A percentile compares a stretch with the other conserved stretches of the same genome.
Evolutionary conservation across 2,113 vertebrate genomes (phyloP).

Genomic region (Ailurus styani): DNA sequence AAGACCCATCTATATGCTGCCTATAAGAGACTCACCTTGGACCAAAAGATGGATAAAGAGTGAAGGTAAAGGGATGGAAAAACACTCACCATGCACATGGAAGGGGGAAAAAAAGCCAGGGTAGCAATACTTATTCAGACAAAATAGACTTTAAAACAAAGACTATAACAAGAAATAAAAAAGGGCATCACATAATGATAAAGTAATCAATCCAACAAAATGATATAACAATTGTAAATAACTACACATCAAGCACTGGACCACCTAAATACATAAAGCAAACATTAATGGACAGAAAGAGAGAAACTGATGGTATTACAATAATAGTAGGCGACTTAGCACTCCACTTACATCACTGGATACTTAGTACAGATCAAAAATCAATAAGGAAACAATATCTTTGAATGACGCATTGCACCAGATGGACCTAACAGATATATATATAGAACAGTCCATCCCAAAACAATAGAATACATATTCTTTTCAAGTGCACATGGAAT

Average conservation of each 20-base stretch:
- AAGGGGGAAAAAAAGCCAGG: not conserved
- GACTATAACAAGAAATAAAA: not conserved
- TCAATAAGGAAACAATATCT: not conserved
- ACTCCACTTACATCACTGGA: not conserved
- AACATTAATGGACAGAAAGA: not conserved
- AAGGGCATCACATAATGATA: not conserved
- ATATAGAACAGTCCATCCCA: not conserved
- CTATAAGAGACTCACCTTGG: not conserved
- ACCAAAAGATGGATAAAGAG: not conserved
- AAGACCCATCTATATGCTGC: not conserved
- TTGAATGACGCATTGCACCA: not conserved
- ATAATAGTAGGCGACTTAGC: not conserved
- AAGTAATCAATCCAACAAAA: not conserved
- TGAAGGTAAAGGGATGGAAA: not conserved
- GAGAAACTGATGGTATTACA: not conserved
- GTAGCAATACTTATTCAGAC: not conserved
- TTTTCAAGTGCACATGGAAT: not conserved
- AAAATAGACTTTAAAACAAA: not conserved
- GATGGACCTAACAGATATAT: not conserved
- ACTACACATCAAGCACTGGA: not conserved
- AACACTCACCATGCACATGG: not conserved
- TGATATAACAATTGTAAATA: not conserved
- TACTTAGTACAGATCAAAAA: not conserved
- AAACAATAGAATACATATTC: not conserved
- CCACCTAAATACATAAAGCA: not conserved